Percentiles rank a stretch among this genome's conserved stretches.
Evolutionary conservation across 2,888 invertebrate species (phyloP).

Genomic region (Rhagophthalmus giganteus): DNA sequence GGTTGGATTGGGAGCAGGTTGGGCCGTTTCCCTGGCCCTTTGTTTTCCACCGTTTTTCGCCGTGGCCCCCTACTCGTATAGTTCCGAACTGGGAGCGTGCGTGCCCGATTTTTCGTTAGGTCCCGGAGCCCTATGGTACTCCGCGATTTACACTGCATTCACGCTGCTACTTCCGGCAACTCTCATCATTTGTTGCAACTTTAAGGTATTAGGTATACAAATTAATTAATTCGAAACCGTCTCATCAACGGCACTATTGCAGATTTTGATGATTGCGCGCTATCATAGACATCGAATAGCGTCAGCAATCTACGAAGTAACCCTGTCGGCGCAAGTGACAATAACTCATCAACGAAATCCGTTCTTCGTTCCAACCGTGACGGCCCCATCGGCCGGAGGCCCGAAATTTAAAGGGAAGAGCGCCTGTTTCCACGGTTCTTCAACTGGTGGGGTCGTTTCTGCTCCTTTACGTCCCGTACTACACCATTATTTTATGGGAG

Average conservation of each 20-base stretch:
- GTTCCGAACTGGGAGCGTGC: constrained; percentile 64
- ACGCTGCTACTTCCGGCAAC: constrained; percentile 70
- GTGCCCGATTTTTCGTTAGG: constrained; percentile 70
- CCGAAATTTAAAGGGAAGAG: constrained; percentile 60
- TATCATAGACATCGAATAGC: constrained; percentile 83
- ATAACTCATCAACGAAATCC: constrained; percentile 82
- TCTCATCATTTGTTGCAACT: constrained; percentile 71
- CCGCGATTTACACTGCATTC: constrained; percentile 65
- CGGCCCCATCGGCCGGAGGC: constrained; percentile 58
- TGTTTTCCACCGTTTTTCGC: constrained; percentile 67
- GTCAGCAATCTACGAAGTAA: constrained; percentile 83
- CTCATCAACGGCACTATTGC: too few relatives aligned
- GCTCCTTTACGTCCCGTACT: constrained; percentile 75
- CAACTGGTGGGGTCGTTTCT: constrained; percentile 74
- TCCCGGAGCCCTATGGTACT: constrained; percentile 65
- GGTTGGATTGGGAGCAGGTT: constrained; percentile 68
- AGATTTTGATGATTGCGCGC: constrained; percentile 66
- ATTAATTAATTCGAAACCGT: too few relatives aligned
- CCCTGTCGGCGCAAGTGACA: constrained; percentile 80
- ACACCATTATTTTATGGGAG: constrained; percentile 72
- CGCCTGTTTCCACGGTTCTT: constrained; percentile 69
- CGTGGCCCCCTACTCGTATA: constrained; percentile 61
- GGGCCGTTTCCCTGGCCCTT: constrained; percentile 66
- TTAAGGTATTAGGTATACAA: too few relatives aligned
- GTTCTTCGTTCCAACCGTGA: constrained; percentile 70